These are phyloP conservation scores for Ciconia nigra DNA, from an alignment of 2,797 vertebrate genomes.

Conservation along the genomic window DNA sequence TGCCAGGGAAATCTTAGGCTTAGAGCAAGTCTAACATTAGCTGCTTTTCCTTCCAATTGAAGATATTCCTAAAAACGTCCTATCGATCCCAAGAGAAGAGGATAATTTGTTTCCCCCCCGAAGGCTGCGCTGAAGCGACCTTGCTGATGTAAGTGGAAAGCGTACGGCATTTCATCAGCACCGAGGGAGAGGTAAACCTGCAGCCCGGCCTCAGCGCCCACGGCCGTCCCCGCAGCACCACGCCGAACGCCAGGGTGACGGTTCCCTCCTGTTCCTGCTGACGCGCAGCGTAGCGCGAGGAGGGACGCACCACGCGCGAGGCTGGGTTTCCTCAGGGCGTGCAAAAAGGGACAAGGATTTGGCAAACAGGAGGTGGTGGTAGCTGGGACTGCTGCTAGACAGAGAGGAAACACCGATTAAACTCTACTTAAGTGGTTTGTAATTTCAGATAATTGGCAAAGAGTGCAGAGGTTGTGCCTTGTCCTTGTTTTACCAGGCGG, in stretches of 20 bases:
- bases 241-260: rapidly evolving
- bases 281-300: rapidly evolving
- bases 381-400: neutral
- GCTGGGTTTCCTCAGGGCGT: rapidly evolving
- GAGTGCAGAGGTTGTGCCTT: neutral
- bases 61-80: neutral
- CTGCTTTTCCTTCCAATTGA: neutral
- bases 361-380: neutral
- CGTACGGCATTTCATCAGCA: neutral
- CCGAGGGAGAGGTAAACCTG: neutral
- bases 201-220: rapidly evolving
- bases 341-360: neutral
- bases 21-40: neutral
- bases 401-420: rapidly evolving
- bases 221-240: rapidly evolving
- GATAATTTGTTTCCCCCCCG: neutral
- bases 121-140: rapidly evolving
- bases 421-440: neutral
- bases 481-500: neutral
- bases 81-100: neutral
- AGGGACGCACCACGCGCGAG: rapidly evolving
- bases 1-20: neutral
- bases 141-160: neutral
- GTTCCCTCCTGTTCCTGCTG: neutral
- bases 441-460: neutral